Percentiles rank a stretch among this genome's conserved stretches.
These are phyloP conservation scores for Spinus pinus DNA, from an alignment of 2,797 vertebrate genomes.

Conservation along the genomic window DNA sequence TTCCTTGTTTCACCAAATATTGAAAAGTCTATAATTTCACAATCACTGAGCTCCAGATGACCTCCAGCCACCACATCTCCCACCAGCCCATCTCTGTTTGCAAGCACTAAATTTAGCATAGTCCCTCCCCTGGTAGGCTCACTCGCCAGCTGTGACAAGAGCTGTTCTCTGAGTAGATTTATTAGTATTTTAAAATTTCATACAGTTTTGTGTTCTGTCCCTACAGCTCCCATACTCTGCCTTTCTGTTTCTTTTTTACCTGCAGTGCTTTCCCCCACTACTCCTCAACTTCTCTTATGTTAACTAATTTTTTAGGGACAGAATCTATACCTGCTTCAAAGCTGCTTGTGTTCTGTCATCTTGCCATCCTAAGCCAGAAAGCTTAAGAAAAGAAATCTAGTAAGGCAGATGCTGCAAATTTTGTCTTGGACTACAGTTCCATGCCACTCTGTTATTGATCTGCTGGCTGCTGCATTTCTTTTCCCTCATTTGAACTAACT, in stretches of 20 bases:
- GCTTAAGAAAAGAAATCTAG: not conserved
- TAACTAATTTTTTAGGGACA: not conserved
- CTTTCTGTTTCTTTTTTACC: not conserved
- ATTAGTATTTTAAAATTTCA: not conserved
- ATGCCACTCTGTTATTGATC: not conserved
- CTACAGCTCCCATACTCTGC: not conserved
- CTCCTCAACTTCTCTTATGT: not conserved
- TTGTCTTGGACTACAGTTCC: not conserved
- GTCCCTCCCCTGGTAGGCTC: not conserved
- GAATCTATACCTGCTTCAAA: not conserved
- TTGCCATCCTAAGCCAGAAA: not conserved
- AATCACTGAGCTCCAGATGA: not conserved
- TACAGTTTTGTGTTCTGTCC: not conserved
- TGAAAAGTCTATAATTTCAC: not conserved
- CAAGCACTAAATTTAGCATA: not conserved
- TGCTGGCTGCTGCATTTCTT: not conserved
- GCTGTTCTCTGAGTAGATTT: not conserved
- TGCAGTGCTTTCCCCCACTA: fast-evolving
- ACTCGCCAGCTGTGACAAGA: not conserved
- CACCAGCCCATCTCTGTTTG: not conserved
- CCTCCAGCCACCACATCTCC: not conserved
- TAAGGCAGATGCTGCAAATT: not conserved
- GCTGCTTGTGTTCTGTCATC: not conserved
- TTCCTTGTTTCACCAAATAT: not conserved
- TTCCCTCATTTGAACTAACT: not conserved